Evolutionary conservation across 2,888 invertebrate genomes (phyloP), one percentile per base, ranked within the genome.

Genomic region (Drosophila monieri): DNA sequence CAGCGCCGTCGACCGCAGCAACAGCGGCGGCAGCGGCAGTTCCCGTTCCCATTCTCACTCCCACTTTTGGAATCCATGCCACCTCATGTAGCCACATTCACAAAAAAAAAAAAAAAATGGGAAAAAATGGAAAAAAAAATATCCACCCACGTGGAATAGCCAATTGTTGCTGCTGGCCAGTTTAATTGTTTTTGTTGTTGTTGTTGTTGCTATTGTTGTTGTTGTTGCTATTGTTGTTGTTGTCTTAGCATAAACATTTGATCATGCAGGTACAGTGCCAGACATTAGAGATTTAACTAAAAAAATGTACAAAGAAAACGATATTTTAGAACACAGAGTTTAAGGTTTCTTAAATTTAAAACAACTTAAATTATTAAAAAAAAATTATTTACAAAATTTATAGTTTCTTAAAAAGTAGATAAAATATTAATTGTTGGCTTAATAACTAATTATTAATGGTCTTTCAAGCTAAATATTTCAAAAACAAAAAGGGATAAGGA

Each of bases 161-260:
- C 56, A 61, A 55, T 80, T 74, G 61, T 60, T 79, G 60, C 46
- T 68, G 46, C 49, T 35, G 48, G 27, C 53, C 58, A 35, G 46
- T 49, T 23, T 8, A 41, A 41, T 8, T 41, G 15, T 41, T 41
- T 37, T 41, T 18, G 14, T 41, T 9, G 3, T 41, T n/a, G 6
- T 18, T 15, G 6, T 41, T 41, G 9, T 47, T 73, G 18, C 49
- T 59, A 41, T 41, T 14, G 8, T 9, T 15, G 15, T 10, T 41
- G 1, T 10, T 15, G 6, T 18, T 39, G 15, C 3, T n/a, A 3
- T 41, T 73, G 10, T 54, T 58, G 46, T 55, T 56, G 39, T 60
- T 60, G 52, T 78, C 77, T 72, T 71, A 80, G 77, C 78, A 77
- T 84, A 80, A 80, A 84, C 78, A 84, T 66, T 68, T 49, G 35